Conservation (phyloP, 2,888 invertebrate species). For the Lottia gigantea region DNA sequence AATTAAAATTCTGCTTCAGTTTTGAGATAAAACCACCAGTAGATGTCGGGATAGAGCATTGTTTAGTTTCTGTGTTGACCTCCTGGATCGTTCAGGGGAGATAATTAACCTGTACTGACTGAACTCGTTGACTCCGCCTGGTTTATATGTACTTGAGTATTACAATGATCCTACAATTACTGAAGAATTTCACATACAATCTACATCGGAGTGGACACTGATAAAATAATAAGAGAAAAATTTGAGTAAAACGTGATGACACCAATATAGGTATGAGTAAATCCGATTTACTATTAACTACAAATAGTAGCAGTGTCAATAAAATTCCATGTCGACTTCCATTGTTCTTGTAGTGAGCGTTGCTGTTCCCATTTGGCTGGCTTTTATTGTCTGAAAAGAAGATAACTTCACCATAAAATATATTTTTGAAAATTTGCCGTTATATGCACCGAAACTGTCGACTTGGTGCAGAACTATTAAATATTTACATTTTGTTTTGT, state of each 20-base stretch:
- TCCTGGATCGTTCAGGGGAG: not conserved
- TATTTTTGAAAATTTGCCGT: too few relatives aligned
- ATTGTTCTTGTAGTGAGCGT: too few relatives aligned
- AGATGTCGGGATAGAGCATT: not conserved
- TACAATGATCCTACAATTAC: conserved; percentile 9
- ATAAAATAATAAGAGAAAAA: not conserved
- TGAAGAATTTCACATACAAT: conserved; percentile 6
- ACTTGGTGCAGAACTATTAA: too few relatives aligned
- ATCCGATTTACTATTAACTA: too few relatives aligned
- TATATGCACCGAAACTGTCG: too few relatives aligned
- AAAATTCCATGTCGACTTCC: too few relatives aligned
- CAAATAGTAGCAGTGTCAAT: too few relatives aligned
- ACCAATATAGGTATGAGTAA: not conserved
- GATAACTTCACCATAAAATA: too few relatives aligned
- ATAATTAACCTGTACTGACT: not conserved
- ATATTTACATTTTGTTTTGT: too few relatives aligned
- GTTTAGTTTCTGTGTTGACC: conserved; percentile 5
- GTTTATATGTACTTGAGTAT: conserved; percentile 9
- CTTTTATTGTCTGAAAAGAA: too few relatives aligned
- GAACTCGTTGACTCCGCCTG: conserved; percentile 4
- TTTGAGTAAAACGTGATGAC: not conserved
- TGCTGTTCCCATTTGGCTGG: too few relatives aligned
- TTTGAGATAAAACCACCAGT: not conserved
- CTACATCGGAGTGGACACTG: conserved; percentile 5
- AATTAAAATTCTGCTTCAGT: not conserved